phyloP scores from a whole-genome alignment of 64 coral and sea anemone species.

The Orbicella faveolata region DNA sequence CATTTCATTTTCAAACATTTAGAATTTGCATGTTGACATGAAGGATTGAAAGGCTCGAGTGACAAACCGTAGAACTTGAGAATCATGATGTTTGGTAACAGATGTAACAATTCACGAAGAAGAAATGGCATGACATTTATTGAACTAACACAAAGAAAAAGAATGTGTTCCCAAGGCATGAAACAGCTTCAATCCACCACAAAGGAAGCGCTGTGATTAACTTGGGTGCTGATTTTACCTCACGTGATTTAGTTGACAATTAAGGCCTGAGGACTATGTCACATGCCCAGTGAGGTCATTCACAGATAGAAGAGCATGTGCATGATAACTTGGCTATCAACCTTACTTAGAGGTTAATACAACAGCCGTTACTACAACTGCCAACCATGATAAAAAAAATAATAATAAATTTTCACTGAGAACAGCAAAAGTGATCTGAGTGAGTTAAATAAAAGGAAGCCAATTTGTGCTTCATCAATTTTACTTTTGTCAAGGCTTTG shows the following conservation, averaged over 20 bases:
- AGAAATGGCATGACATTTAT: not conserved
- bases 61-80: no score
- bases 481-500: no score
- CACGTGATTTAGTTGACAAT: slow-evolving; percentile 24
- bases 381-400: not conserved
- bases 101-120: not conserved
- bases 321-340: no score
- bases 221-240: slow-evolving; percentile 52
- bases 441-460: no score
- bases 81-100: not conserved
- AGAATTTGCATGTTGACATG: no score
- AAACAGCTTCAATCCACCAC: slow-evolving; percentile 26
- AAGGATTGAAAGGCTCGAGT: no score
- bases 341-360: no score
- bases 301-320: not conserved
- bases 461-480: no score
- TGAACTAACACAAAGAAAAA: not conserved
- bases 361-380: no score
- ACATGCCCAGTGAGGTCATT: slow-evolving; percentile 46
- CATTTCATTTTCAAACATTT: no score
- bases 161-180: slow-evolving; percentile 15
- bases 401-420: not conserved
- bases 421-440: no score
- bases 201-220: slow-evolving; percentile 47
- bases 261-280: not conserved